Percentiles rank a stretch among this genome's conserved stretches.
phyloP scores from a whole-genome alignment of 2,888 invertebrate species.

The Lasius platythorax region DNA sequence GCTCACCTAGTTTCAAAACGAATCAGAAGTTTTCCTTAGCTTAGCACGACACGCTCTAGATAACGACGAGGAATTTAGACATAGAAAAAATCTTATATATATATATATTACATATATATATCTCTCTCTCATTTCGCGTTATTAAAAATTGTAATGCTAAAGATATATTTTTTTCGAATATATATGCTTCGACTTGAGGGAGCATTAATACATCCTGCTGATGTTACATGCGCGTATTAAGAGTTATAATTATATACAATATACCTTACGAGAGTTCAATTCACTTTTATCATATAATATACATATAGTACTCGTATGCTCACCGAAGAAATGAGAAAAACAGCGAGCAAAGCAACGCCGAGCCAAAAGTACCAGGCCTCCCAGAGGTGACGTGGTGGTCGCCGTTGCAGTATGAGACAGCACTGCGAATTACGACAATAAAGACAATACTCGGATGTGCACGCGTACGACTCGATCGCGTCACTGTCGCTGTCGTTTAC shows the following conservation, averaged over 20 bases:
- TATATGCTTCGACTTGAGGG: not conserved
- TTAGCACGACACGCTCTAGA: conserved; percentile 17
- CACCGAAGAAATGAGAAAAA: conserved; percentile 81
- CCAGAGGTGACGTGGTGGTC: conserved; percentile 81
- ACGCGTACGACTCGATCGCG: conserved; percentile 74
- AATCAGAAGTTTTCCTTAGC: conserved; percentile 40
- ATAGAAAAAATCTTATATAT: not conserved
- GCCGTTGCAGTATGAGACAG: conserved; percentile 80
- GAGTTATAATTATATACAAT: not conserved
- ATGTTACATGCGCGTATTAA: not conserved
- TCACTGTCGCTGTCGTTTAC: conserved; percentile 65
- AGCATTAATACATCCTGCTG: not conserved
- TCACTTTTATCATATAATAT: not conserved
- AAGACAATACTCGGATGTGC: conserved; percentile 79
- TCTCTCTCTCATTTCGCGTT: not conserved
- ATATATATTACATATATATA: too few relatives aligned
- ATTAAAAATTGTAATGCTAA: not conserved
- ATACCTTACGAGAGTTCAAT: not conserved
- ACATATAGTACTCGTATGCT: conserved; percentile 56
- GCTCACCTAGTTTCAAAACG: conserved; percentile 74
- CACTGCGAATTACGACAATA: conserved; percentile 82
- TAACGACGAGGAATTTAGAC: not conserved
- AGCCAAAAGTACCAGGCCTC: conserved; percentile 84
- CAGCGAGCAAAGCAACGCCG: conserved; percentile 79
- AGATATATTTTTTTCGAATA: not conserved